Percentiles rank a stretch among this genome's conserved stretches.
Conservation (phyloP, 2,113 vertebrate genomes). For the Blennius ocellaris region DNA sequence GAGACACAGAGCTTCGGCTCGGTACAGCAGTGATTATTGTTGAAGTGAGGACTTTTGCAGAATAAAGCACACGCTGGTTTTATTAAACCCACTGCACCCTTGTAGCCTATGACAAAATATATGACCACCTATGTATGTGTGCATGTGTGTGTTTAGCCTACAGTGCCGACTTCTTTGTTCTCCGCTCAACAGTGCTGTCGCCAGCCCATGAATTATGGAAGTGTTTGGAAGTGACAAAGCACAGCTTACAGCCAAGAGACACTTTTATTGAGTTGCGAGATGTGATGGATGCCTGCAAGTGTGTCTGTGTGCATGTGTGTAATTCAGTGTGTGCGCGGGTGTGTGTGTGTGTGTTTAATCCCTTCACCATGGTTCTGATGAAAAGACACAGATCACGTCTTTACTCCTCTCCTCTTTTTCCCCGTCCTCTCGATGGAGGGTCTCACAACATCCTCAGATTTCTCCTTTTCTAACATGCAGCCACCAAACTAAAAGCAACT, state of each 20-base stretch:
- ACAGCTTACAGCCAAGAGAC: slow-evolving; percentile 66
- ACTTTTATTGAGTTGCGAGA: slow-evolving; percentile 74
- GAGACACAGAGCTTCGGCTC: no score
- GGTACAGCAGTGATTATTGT: no score
- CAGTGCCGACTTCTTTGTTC: slow-evolving; percentile 74
- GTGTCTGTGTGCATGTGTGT: background rate
- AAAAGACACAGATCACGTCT: slow-evolving; percentile 51
- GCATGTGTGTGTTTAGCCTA: slow-evolving; percentile 49
- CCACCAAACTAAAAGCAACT: slow-evolving; percentile 39
- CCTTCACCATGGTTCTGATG: slow-evolving; percentile 38
- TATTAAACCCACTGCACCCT: no score
- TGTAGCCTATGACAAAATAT: slow-evolving; percentile 10
- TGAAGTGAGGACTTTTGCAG: no score
- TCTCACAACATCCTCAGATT: slow-evolving; percentile 7
- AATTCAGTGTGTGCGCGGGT: background rate
- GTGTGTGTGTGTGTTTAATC: slow-evolving; percentile 26
- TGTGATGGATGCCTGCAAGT: slow-evolving; percentile 38
- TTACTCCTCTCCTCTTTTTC: slow-evolving; percentile 13
- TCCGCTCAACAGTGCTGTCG: slow-evolving; percentile 76
- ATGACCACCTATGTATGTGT: slow-evolving; percentile 16
- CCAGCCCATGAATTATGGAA: slow-evolving; percentile 76
- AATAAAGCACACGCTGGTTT: no score
- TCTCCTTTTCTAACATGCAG: slow-evolving; percentile 13
- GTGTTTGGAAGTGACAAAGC: slow-evolving; percentile 73
- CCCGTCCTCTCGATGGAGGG: slow-evolving; percentile 15